Evolutionary conservation across 1,140 invertebrate genomes (phyloP).

Genomic region (Phthorimaea operculella): DNA sequence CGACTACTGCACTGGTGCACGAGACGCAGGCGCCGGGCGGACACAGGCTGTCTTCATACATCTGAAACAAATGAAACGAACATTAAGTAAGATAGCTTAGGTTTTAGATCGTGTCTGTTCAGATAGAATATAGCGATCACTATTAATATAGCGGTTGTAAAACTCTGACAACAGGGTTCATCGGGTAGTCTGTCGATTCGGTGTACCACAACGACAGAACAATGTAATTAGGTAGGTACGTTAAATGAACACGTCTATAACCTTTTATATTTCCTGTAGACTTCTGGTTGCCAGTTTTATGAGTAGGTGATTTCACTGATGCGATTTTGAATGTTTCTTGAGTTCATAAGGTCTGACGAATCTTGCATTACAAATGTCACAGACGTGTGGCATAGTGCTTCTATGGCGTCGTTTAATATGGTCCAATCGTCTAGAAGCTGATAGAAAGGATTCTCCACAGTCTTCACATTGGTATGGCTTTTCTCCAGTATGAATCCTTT

Average conservation of each 20-base stretch:
- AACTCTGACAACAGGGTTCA: neutral
- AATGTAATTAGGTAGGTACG: neutral
- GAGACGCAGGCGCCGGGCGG: constrained; percentile 35
- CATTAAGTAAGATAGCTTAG: too few species aligned
- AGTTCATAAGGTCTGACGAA: constrained; percentile 49
- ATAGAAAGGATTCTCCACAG: constrained; percentile 69
- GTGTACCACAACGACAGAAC: too few species aligned
- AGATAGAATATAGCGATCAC: too few species aligned
- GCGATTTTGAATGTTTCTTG: constrained; percentile 35
- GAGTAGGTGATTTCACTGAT: constrained; percentile 20
- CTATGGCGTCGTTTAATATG: constrained; percentile 53
- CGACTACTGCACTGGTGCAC: constrained; percentile 34
- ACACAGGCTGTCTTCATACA: constrained; percentile 32
- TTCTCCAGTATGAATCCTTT: constrained; percentile 76
- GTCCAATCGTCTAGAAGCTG: constrained; percentile 47
- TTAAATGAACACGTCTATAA: neutral
- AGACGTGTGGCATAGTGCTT: constrained; percentile 36
- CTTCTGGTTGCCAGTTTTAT: constrained; percentile 12
- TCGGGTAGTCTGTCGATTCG: neutral
- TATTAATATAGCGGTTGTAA: too few species aligned
- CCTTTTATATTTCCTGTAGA: neutral
- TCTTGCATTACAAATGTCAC: constrained; percentile 30
- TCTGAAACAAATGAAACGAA: constrained; percentile 29
- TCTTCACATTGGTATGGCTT: constrained; percentile 78
- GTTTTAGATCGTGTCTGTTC: too few species aligned